Evolutionary conservation across 2,113 vertebrate species (phyloP), one percentile per base, ranked within the genome.

Genomic region (Passer domesticus): DNA sequence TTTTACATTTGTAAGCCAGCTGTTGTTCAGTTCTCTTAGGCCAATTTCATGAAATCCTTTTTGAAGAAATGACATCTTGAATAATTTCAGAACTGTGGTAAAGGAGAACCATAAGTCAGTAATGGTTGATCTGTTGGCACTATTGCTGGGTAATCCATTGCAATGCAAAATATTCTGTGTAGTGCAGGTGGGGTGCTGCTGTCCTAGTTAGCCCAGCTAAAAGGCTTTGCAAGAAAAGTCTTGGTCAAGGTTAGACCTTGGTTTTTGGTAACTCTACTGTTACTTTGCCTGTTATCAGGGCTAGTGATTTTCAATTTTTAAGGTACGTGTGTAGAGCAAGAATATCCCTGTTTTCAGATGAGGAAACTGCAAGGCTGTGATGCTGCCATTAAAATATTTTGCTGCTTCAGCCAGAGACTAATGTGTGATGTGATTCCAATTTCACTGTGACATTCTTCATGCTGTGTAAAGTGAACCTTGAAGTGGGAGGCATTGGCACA

Each of bases 1-100:
- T 63, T 74, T 66, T 76, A 21, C 75, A 56, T 92, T 94, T 94
- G 68, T 62, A 87, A 95, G 21, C 60, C 94, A 94, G 91, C 74
- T 91, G 87, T 81, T 90, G 30, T 70, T 91, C 70, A 52, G 19
- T 80, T 70, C 39, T 95, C 33, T 31, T 62, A 70, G 59, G 39
- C 74, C 67, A 80, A 27, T 39, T 87, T 66, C 19, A 70, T 87
- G 35, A 85, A 80, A 79, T 73, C 27, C 16, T 30, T 50, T 87
- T 87, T 66, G 50, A 94, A 79, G 64, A 37, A 72, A 75, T 76
- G 18, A 37, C 2, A 2, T 55, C 46, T 76, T 55, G 62, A 66
- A 58, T 87, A 63, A 72, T 41, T 95, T 75, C 52, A 58, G 47
- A 55, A n/a, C n/a, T 69, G 23, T 68, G 76, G 33, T 37, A 62